Evolutionary conservation across 1,140 invertebrate species (phyloP).

Genomic region (Bathynomus jamesi): DNA sequence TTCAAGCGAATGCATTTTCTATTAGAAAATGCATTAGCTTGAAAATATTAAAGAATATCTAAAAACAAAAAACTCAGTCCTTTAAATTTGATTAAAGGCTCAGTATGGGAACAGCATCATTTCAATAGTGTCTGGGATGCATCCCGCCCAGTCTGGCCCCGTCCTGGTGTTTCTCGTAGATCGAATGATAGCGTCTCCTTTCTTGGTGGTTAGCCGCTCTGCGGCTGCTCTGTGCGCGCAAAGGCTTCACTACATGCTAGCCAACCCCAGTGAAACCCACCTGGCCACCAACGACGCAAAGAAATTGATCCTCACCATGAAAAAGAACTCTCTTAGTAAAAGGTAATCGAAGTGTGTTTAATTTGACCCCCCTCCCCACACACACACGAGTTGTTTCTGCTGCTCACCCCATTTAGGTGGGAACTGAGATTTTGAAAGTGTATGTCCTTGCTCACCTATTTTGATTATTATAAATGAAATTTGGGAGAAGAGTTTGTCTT

Average conservation of each 20-base stretch:
- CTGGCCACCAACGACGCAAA: conserved; percentile 53
- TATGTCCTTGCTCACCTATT: too few relatives aligned
- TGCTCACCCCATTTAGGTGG: too few relatives aligned
- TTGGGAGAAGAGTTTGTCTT: too few relatives aligned
- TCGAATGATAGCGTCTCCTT: conserved; percentile 52
- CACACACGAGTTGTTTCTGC: too few relatives aligned
- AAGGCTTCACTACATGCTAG: conserved; percentile 56
- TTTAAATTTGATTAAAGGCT: too few relatives aligned
- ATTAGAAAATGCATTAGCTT: too few relatives aligned
- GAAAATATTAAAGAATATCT: too few relatives aligned
- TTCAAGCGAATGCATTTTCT: too few relatives aligned
- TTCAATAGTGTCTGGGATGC: conserved; percentile 54
- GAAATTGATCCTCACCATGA: conserved; percentile 50
- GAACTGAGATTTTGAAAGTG: too few relatives aligned
- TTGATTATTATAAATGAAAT: too few relatives aligned
- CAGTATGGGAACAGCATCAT: conserved; percentile 26
- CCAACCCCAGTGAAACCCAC: conserved; percentile 47
- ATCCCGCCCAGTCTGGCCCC: conserved; percentile 56
- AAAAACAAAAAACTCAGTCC: too few relatives aligned
- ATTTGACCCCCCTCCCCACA: too few relatives aligned
- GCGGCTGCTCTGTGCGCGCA: conserved; percentile 55
- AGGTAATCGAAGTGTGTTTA: conserved; percentile 44
- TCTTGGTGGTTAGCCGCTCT: conserved; percentile 53
- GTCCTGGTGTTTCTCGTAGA: conserved; percentile 54
- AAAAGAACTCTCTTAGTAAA: conserved; percentile 47